These are phyloP conservation scores for Tryphoninae sp. DNA, from an alignment of 2,888 invertebrate genomes.

Conservation along the genomic window DNA sequence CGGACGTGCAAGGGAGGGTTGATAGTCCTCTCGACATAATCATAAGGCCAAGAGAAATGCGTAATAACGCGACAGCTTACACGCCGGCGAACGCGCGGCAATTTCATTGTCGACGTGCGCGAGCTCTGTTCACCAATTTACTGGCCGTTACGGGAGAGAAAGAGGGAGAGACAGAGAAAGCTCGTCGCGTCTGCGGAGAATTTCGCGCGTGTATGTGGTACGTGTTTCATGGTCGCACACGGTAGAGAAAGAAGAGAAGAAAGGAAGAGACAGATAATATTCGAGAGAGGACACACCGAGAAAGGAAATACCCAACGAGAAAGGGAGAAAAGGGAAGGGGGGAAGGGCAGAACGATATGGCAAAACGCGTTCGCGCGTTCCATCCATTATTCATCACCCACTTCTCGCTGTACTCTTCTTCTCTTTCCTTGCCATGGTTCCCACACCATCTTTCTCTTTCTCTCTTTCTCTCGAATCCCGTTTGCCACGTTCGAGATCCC, in stretches of 20 bases:
- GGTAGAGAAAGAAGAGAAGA: constrained; percentile 35
- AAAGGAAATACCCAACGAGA: constrained; percentile 32
- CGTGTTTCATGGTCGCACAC: constrained; percentile 22
- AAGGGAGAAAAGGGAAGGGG: constrained; percentile 6
- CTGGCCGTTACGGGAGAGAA: constrained; percentile 74
- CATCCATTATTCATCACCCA: constrained; percentile 80
- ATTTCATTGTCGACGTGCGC: constrained; percentile 77
- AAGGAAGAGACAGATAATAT: constrained; percentile 54
- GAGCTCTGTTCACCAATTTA: constrained; percentile 76
- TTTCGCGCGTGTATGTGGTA: constrained; percentile 21
- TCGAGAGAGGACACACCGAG: constrained; percentile 26
- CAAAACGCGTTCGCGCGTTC: constrained; percentile 76
- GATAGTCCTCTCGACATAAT: constrained; percentile 69
- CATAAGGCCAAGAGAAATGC: constrained; percentile 71
- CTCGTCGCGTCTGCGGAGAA: constrained; percentile 47
- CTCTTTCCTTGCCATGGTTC: constrained; percentile 57
- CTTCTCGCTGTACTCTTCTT: constrained; percentile 64
- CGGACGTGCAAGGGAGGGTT: constrained; percentile 54
- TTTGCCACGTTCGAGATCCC: constrained; percentile 52
- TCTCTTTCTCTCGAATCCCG: constrained; percentile 46
- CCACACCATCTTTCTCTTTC: constrained; percentile 59
- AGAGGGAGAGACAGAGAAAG: constrained; percentile 4
- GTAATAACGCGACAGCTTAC: constrained; percentile 77
- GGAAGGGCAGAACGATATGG: constrained; percentile 68
- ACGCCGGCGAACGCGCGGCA: constrained; percentile 71